These are phyloP conservation scores for Mystacides longicornis DNA, from an alignment of 2,888 invertebrate species.

Conservation along the genomic window DNA sequence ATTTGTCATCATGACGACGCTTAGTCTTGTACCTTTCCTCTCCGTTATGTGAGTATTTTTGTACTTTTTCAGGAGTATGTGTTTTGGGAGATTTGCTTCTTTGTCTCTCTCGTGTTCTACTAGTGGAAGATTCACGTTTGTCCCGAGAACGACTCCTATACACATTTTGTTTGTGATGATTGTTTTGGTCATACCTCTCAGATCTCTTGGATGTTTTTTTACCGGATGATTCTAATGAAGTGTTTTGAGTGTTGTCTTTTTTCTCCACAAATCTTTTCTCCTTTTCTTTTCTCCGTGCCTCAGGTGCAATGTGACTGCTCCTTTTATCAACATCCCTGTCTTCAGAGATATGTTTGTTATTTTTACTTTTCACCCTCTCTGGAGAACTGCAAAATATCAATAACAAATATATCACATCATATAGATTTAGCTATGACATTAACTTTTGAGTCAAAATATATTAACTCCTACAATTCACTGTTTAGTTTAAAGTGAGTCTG, in stretches of 20 bases:
- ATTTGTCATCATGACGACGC: constrained; percentile 25
- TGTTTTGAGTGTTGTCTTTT: neutral
- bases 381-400: no score
- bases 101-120: constrained; percentile 11
- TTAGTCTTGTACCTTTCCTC: constrained; percentile 31
- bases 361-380: no score
- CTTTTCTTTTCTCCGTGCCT: no score
- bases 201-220: neutral
- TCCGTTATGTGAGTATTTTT: constrained; percentile 28
- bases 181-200: neutral
- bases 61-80: constrained; percentile 25
- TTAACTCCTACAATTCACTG: no score
- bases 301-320: no score
- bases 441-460: no score
- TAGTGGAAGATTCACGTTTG: constrained; percentile 17
- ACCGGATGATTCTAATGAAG: neutral
- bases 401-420: no score
- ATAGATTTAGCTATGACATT: no score
- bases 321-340: constrained; percentile 25
- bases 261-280: neutral
- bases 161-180: no score
- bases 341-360: no score
- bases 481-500: no score
- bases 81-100: constrained; percentile 18
- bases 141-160: constrained; percentile 24